phyloP scores from a whole-genome alignment of 2,797 vertebrate genomes.

The Xenentodon cancila region DNA sequence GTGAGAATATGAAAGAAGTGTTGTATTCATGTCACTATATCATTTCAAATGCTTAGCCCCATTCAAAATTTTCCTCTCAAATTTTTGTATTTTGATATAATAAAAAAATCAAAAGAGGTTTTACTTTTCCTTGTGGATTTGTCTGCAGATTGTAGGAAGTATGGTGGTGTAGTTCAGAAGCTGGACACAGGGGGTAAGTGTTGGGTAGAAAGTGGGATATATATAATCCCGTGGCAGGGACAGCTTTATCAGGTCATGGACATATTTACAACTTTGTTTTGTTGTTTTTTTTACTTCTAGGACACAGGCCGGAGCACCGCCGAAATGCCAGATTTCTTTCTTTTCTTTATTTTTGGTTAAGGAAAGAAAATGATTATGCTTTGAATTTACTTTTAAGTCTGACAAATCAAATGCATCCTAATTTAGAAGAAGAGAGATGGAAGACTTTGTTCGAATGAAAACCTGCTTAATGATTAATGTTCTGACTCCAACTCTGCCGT shows the following conservation, averaged over 20 bases:
- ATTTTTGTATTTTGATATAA: slow-evolving; percentile 91
- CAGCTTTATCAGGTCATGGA: slow-evolving; percentile 46
- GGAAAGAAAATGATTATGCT: background rate
- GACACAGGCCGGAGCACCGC: slow-evolving; percentile 7
- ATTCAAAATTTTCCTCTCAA: slow-evolving; percentile 85
- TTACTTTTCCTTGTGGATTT: slow-evolving; percentile 44
- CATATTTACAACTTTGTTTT: slow-evolving; percentile 8
- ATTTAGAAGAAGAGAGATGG: background rate
- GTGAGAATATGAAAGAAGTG: slow-evolving; percentile 80
- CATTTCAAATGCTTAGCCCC: slow-evolving; percentile 85
- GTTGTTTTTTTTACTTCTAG: slow-evolving; percentile 11
- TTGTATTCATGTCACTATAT: slow-evolving; percentile 82
- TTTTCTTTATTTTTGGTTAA: background rate
- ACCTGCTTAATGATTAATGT: slow-evolving; percentile 19
- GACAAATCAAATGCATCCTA: background rate
- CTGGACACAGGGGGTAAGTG: slow-evolving; percentile 75
- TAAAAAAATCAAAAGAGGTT: slow-evolving; percentile 82
- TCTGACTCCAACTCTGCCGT: slow-evolving; percentile 8
- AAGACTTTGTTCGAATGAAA: background rate
- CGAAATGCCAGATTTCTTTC: background rate
- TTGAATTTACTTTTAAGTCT: background rate
- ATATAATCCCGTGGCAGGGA: background rate
- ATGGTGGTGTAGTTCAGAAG: slow-evolving; percentile 60
- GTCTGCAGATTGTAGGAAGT: background rate
- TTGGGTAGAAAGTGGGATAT: slow-evolving; percentile 47